phyloP scores from a whole-genome alignment of 2,888 invertebrate species.

The Mactromeris polynyma region DNA sequence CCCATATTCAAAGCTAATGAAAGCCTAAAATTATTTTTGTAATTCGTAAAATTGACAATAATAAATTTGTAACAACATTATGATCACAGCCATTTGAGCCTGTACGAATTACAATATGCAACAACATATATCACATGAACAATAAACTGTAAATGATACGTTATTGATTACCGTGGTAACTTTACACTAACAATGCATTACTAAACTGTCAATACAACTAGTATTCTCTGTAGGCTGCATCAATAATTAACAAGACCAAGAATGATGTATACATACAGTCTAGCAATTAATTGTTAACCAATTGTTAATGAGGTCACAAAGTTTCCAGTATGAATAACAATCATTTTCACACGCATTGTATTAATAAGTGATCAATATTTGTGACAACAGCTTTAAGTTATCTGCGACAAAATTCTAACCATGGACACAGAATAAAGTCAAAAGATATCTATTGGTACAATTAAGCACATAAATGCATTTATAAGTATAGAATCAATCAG shows the following conservation, averaged over 20 bases:
- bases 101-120: not conserved
- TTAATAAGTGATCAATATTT: not conserved
- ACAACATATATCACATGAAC: not conserved
- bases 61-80: too few species aligned
- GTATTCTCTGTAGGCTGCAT: not conserved
- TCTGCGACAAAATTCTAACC: not conserved
- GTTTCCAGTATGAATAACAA: not conserved
- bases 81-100: not conserved
- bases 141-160: not conserved
- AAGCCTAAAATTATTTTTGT: too few species aligned
- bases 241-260: slow-evolving; percentile 13
- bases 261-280: not conserved
- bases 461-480: too few species aligned
- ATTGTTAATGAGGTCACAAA: not conserved
- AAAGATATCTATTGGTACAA: not conserved
- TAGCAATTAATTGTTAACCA: not conserved
- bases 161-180: not conserved
- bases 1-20: too few species aligned
- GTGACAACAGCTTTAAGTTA: not conserved
- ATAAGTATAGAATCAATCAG: too few species aligned
- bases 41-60: too few species aligned
- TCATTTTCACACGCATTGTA: not conserved
- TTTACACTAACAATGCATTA: not conserved
- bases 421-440: not conserved
- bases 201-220: not conserved